phyloP scores from a whole-genome alignment of 2,113 vertebrate genomes.

The Nibea coibor region DNA sequence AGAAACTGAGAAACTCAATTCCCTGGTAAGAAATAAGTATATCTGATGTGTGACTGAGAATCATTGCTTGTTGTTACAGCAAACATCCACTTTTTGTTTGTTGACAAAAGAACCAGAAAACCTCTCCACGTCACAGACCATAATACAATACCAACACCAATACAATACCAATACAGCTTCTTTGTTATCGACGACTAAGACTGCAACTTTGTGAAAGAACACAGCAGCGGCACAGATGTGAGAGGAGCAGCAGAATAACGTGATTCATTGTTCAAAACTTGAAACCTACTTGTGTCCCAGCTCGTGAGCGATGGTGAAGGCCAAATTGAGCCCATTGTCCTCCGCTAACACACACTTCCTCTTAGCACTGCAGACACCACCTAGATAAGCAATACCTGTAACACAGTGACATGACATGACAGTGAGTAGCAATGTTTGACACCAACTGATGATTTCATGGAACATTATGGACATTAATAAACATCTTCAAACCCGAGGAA shows the following conservation, averaged over 20 bases:
- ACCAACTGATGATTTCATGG: neutral
- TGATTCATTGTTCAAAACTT: neutral
- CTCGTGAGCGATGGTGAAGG: constrained; percentile 99
- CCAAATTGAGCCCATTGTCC: constrained; percentile 97
- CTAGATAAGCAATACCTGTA: constrained; percentile 96
- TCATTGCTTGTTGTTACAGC: neutral
- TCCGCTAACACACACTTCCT: constrained; percentile 97
- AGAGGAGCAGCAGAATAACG: neutral
- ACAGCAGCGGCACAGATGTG: neutral
- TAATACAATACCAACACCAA: neutral
- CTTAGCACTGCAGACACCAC: constrained; percentile 93
- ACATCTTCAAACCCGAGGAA: neutral
- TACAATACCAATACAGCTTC: neutral
- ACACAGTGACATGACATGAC: constrained; percentile 28
- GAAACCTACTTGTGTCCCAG: constrained; percentile 96
- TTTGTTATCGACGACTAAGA: neutral
- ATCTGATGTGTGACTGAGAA: neutral
- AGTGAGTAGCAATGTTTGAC: neutral
- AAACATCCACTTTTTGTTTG: constrained; percentile 5
- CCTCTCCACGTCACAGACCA: neutral
- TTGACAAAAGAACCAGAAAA: constrained; percentile 15
- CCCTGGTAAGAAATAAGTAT: neutral
- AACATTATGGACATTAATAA: neutral
- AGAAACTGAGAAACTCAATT: neutral
- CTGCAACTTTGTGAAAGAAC: neutral